A percentile compares a stretch with the other conserved stretches of the same genome.
phyloP scores from a whole-genome alignment of 2,113 vertebrate species.

The Strix aluco region DNA sequence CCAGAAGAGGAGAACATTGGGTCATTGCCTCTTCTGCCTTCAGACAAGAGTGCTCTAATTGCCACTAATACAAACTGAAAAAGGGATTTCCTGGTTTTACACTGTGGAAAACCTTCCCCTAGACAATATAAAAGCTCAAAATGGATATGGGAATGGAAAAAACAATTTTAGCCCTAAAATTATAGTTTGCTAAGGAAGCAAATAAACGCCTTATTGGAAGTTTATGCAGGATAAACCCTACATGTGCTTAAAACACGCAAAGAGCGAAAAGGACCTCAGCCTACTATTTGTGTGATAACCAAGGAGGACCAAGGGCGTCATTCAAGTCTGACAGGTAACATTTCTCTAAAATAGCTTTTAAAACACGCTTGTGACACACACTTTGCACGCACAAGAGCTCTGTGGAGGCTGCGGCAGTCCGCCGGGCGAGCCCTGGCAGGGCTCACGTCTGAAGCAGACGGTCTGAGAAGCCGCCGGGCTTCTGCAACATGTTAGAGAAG shows the following conservation, averaged over 20 bases:
- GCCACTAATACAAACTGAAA: neutral
- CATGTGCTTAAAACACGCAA: neutral
- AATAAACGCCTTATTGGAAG: neutral
- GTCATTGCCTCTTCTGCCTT: neutral
- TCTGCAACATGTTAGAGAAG: rapidly evolving
- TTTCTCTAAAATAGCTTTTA: neutral
- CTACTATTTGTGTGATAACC: neutral
- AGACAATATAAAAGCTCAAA: neutral
- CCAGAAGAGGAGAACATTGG: neutral
- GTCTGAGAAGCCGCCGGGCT: neutral
- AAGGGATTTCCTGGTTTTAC: neutral
- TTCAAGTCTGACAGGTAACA: neutral
- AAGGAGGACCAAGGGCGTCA: neutral
- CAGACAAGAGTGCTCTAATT: neutral
- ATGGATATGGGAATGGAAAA: neutral
- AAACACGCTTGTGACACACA: neutral
- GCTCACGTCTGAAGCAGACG: neutral
- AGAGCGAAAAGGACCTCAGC: neutral
- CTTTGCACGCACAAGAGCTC: neutral
- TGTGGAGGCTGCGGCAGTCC: neutral
- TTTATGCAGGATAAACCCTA: neutral
- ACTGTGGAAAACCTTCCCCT: neutral
- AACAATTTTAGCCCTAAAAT: neutral
- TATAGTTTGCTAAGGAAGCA: neutral
- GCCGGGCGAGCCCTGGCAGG: neutral